phyloP scores from a whole-genome alignment of 2,888 invertebrate species.

The Ditylenchus weischeri region DNA sequence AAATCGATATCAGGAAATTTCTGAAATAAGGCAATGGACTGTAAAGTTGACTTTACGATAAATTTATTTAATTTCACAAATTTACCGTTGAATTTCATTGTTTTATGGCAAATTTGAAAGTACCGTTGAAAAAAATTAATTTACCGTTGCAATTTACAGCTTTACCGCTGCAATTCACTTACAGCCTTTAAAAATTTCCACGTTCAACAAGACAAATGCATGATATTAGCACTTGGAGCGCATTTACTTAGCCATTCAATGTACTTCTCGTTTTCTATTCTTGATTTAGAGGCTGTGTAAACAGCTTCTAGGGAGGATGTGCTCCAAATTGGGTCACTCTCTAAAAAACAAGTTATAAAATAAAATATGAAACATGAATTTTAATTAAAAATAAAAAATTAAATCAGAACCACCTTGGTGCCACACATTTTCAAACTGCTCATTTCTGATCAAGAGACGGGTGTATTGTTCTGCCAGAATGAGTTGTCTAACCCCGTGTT shows the following conservation, averaged over 20 bases:
- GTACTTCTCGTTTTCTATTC: not conserved
- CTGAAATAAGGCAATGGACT: no score
- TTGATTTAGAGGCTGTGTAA: constrained; percentile 1
- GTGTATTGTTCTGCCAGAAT: constrained; percentile 4
- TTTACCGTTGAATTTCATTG: no score
- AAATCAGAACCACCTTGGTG: not conserved
- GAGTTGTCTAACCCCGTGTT: constrained; percentile 7
- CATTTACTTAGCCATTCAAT: constrained; percentile 6
- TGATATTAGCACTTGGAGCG: constrained; percentile 2
- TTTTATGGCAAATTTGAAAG: no score
- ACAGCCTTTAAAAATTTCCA: no score
- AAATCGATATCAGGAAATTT: no score
- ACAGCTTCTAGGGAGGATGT: not conserved
- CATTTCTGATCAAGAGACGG: constrained; percentile 4
- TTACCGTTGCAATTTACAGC: no score
- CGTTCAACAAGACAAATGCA: constrained; percentile 10
- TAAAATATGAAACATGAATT: no score
- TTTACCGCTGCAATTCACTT: no score
- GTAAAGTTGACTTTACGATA: no score
- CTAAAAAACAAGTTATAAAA: not conserved
- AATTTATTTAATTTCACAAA: no score
- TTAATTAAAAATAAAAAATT: no score
- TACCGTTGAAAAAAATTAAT: no score
- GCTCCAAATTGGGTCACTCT: constrained; percentile 7
- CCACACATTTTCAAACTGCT: constrained; percentile 10